A percentile compares a stretch with the other conserved stretches of the same genome.
Conservation (phyloP, 2,888 invertebrate genomes). For the Thecocarcelia acutangulata region DNA sequence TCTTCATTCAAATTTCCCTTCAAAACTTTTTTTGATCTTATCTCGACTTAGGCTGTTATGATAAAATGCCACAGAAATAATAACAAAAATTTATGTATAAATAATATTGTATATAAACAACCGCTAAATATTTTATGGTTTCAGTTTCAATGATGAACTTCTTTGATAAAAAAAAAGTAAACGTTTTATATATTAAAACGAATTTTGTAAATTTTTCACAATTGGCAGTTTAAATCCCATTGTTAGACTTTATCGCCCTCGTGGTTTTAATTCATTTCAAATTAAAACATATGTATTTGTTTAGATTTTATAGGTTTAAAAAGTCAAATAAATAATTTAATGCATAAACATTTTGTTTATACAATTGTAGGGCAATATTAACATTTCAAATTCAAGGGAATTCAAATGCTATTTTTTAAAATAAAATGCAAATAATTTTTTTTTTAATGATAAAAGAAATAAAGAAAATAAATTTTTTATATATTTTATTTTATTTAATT, state of each 20-base stretch:
- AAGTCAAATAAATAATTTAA: neutral
- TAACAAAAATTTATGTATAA: too few relatives aligned
- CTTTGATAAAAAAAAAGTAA: too few relatives aligned
- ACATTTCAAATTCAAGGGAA: slow-evolving; percentile 4
- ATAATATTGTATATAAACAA: neutral
- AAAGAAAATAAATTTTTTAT: neutral
- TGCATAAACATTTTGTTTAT: neutral
- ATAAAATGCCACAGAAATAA: too few relatives aligned
- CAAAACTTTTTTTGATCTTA: too few relatives aligned
- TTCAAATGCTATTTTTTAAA: neutral
- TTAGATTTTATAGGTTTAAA: slow-evolving; percentile 11
- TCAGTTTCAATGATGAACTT: neutral
- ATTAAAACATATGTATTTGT: slow-evolving; percentile 4
- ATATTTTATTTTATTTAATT: too few relatives aligned
- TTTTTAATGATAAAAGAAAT: neutral
- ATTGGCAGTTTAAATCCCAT: slow-evolving; percentile 20
- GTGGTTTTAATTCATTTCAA: slow-evolving; percentile 1
- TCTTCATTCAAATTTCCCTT: too few relatives aligned
- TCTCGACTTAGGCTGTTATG: too few relatives aligned
- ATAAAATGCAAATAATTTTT: neutral
- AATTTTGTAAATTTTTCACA: slow-evolving; percentile 5
- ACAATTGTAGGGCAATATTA: neutral
- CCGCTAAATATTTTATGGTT: slow-evolving; percentile 18
- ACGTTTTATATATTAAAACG: slow-evolving; percentile 2
- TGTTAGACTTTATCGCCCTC: slow-evolving; percentile 27